Evolutionary conservation across 2,113 vertebrate genomes (phyloP), one percentile per base, ranked within the genome.

Genomic region (Leptobrachium ailaonicum): DNA sequence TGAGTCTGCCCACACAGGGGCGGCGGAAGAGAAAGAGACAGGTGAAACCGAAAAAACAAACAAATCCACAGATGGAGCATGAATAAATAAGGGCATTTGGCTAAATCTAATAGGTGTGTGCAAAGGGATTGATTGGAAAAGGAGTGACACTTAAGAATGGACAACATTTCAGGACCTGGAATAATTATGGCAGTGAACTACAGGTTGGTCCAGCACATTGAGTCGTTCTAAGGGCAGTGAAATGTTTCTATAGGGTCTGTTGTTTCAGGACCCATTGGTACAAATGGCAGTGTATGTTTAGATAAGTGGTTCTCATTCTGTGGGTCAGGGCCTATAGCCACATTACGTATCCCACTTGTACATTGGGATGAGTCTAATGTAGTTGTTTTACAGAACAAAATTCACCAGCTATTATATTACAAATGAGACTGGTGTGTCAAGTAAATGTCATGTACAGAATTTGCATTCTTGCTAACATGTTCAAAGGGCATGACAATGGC

Each of bases 11-110:
- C 94, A 92, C 88, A 74, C 85, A 90, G 91, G 92, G 96, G 93
- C 89, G 94, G 94, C 93, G 94, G 96, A 94, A 96, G 90, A 97
- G 91, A 97, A 94, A 96, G 92, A 97, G 90, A 95, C 92, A 94
- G 91, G 92, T 95, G 92, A 96, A 96, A 96, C 92, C 45, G 60
- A 68, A 68, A 68, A 74, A 69, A 80, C 63, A 8, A 79, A 77
- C 94, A 91, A 92, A 91, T 94, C 92, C 92, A 91, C 93, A 93
- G 94, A 93, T 94, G 92, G 85, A 73, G 91, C 69, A 83, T 75
- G 72, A 63, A 64, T 64, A 50, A 14, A 12, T 13, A 60, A 42
- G 75, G 86, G 85, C 87, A 88, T 85, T 86, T 87, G 83, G 89
- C 82, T 83, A 89, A 87, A 62, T 4, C 77, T 92, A 90, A 94